Percentiles rank a stretch among this genome's conserved stretches.
Conservation (phyloP, 1,140 invertebrate species). For the Hylyphantes graminicola region DNA sequence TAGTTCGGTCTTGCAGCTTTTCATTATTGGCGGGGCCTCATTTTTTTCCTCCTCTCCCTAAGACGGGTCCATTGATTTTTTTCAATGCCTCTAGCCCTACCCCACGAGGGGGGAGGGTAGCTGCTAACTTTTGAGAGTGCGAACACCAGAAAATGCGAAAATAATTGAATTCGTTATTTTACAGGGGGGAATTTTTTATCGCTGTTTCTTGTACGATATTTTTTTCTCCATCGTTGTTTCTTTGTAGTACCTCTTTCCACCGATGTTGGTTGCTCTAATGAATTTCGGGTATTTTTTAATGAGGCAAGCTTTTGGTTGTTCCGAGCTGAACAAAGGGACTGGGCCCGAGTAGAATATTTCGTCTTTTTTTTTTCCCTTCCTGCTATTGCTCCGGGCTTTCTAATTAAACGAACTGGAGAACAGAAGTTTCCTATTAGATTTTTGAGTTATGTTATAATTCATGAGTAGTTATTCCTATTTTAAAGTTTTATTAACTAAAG, state of each 20-base stretch:
- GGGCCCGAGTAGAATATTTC: background rate
- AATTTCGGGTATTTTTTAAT: constrained; percentile 38
- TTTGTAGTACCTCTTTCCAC: background rate
- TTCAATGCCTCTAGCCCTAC: background rate
- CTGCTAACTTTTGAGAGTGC: background rate
- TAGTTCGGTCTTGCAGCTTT: constrained; percentile 8
- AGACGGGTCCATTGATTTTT: constrained; percentile 29
- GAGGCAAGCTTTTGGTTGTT: constrained; percentile 15
- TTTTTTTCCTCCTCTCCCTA: constrained; percentile 2
- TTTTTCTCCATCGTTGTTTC: constrained; percentile 13
- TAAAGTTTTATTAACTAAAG: no score
- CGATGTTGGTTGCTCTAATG: constrained; percentile 12
- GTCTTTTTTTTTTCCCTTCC: constrained; percentile 2
- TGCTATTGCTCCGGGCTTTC: constrained; percentile 15
- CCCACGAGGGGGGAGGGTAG: constrained; percentile 1
- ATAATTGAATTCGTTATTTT: constrained; percentile 46
- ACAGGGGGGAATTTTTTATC: constrained; percentile 13
- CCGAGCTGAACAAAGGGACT: constrained; percentile 4
- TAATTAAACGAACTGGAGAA: constrained; percentile 12
- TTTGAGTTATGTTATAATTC: no score
- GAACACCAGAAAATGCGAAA: constrained; percentile 44
- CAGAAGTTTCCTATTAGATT: no score
- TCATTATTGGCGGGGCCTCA: constrained; percentile 13
- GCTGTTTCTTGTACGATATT: constrained; percentile 19
- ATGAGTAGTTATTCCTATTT: no score